These are phyloP conservation scores for Homarus americanus DNA, from an alignment of 1,140 invertebrate species.

Conservation along the genomic window DNA sequence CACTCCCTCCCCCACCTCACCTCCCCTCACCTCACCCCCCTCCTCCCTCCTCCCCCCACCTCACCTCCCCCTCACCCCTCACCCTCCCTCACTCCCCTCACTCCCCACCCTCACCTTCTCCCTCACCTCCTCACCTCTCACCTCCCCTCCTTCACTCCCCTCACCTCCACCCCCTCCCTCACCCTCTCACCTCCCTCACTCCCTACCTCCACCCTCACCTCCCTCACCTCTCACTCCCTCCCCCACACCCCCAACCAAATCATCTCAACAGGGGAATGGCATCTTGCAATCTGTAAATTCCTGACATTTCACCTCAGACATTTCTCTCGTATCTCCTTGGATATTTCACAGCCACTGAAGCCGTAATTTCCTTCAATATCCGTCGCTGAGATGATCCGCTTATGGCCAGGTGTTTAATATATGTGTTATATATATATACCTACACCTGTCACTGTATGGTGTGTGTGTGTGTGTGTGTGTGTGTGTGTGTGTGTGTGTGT, in stretches of 20 bases:
- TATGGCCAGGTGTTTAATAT: too few species aligned
- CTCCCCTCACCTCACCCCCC: too few species aligned
- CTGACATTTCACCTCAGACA: background rate
- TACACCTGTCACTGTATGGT: too few species aligned
- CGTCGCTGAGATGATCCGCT: too few species aligned
- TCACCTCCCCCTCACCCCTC: too few species aligned
- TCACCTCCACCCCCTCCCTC: background rate
- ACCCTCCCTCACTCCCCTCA: too few species aligned
- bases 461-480: too few species aligned
- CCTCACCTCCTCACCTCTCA: background rate
- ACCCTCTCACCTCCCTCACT: too few species aligned
- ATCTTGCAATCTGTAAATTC: constrained; percentile 16
- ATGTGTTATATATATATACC: too few species aligned
- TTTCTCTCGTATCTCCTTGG: background rate
- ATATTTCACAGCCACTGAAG: background rate
- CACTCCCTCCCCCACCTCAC: too few species aligned
- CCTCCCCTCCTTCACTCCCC: background rate
- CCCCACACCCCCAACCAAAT: background rate
- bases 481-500: too few species aligned
- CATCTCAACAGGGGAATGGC: constrained; percentile 3
- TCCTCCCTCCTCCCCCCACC: background rate
- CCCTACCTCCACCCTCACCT: background rate
- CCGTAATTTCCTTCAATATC: background rate
- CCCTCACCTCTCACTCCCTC: background rate
- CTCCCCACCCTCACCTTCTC: background rate